A percentile compares a stretch with the other conserved stretches of the same genome.
Evolutionary conservation across 30 jellyfish, hydroid and myxozoan species (phyloP).

Genomic region (Chironex yamaguchii): DNA sequence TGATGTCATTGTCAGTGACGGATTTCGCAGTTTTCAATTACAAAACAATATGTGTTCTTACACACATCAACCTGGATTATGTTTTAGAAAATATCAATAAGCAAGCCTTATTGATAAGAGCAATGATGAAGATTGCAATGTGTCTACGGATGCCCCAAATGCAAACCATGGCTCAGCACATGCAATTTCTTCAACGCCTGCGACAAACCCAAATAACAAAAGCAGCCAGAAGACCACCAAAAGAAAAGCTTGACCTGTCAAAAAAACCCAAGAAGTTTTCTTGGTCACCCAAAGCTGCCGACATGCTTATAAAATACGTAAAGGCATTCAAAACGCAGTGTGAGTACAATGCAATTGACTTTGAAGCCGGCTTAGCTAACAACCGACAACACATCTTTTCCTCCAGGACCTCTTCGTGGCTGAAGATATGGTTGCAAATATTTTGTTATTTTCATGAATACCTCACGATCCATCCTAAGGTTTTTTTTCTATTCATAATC

Average conservation of each 20-base stretch:
- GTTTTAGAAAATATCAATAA: neutral
- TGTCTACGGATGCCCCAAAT: constrained; percentile 14
- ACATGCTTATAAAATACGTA: neutral
- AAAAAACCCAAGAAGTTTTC: constrained; percentile 16
- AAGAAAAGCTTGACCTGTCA: neutral
- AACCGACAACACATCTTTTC: too few relatives aligned
- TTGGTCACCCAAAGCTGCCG: constrained; percentile 22
- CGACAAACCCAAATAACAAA: neutral
- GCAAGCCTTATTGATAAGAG: neutral
- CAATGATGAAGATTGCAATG: constrained; percentile 4
- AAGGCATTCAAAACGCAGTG: constrained; percentile 3
- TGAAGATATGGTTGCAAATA: too few relatives aligned
- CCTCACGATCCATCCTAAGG: too few relatives aligned
- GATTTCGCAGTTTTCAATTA: neutral
- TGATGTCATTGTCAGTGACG: neutral
- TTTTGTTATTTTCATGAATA: too few relatives aligned
- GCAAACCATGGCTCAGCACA: constrained; percentile 8
- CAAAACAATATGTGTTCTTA: neutral
- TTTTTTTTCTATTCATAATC: too few relatives aligned
- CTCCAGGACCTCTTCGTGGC: too few relatives aligned
- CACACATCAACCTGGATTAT: neutral
- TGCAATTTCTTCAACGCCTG: neutral
- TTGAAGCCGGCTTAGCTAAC: constrained; percentile 31
- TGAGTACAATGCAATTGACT: constrained; percentile 8
- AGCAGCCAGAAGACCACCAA: constrained; percentile 23